phyloP scores from a whole-genome alignment of 2,797 vertebrate species.

The Gobio occitaniae region DNA sequence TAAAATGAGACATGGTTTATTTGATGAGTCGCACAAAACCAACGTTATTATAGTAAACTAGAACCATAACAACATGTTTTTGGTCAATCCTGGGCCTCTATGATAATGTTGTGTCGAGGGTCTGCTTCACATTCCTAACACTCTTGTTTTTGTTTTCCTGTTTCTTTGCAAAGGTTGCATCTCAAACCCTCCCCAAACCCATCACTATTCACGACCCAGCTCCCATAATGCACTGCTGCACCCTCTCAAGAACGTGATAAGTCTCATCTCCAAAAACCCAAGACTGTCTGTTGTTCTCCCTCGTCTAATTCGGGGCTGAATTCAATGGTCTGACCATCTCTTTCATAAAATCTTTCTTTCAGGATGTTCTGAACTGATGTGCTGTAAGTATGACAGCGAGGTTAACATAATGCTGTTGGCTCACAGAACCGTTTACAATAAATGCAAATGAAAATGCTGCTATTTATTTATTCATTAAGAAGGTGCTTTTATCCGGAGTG shows the following conservation, averaged over 20 bases:
- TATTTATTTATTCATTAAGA: conserved; percentile 59
- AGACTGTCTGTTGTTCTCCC: conserved; percentile 4
- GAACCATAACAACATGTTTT: background rate
- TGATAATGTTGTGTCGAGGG: conserved; percentile 21
- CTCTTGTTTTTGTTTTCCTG: conserved; percentile 52
- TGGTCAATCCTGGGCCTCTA: background rate
- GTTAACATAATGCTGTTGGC: conserved; percentile 39
- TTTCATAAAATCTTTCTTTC: background rate
- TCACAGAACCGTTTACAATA: conserved; percentile 40
- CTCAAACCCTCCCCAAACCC: conserved; percentile 25
- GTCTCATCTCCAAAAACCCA: conserved; percentile 1
- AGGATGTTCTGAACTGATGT: background rate
- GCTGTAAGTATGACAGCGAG: conserved; percentile 4
- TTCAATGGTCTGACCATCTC: background rate
- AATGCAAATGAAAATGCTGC: conserved; percentile 52
- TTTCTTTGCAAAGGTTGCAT: conserved; percentile 15
- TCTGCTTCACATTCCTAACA: conserved; percentile 60
- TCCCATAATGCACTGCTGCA: conserved; percentile 31
- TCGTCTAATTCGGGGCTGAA: background rate
- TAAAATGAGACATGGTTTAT: background rate
- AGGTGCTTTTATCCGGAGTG: conserved; percentile 49
- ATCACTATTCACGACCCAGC: conserved; percentile 27
- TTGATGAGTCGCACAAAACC: background rate
- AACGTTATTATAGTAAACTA: background rate
- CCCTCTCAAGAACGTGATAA: conserved; percentile 1